A percentile compares a stretch with the other conserved stretches of the same genome.
phyloP scores from a whole-genome alignment of 1,140 invertebrate species.

The Choristoneura fumiferana region DNA sequence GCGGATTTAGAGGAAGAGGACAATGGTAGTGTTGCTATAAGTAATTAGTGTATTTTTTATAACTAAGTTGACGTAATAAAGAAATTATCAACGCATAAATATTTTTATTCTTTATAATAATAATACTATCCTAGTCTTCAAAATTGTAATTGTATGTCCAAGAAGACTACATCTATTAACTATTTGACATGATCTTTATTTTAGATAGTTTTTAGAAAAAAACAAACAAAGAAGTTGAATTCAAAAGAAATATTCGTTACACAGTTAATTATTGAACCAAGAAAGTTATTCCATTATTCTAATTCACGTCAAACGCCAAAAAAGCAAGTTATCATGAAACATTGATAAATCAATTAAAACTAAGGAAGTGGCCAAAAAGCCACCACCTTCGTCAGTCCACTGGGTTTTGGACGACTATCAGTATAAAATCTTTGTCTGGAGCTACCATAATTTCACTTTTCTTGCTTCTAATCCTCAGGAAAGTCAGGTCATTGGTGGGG shows the following conservation, averaged over 20 bases:
- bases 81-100: too few relatives aligned
- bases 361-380: constrained; percentile 21
- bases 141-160: too few relatives aligned
- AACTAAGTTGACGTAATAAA: constrained; percentile 1
- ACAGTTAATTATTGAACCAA: too few relatives aligned
- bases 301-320: not conserved
- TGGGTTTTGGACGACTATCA: constrained; percentile 85
- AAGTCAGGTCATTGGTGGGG: constrained; percentile 88
- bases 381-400: constrained; percentile 56
- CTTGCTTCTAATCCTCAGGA: constrained; percentile 91
- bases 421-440: constrained; percentile 86
- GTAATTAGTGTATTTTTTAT: not conserved
- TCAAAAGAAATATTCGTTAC: too few relatives aligned
- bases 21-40: not conserved
- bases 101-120: too few relatives aligned
- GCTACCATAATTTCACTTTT: constrained; percentile 96
- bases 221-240: too few relatives aligned
- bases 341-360: not conserved
- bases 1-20: constrained; percentile 16
- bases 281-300: too few relatives aligned
- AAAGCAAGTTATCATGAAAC: not conserved
- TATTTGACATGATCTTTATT: too few relatives aligned
- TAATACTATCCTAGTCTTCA: too few relatives aligned
- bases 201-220: too few relatives aligned
- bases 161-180: too few relatives aligned